Conservation (phyloP, 1,140 invertebrate species). For the Drosophila eugracilis region DNA sequence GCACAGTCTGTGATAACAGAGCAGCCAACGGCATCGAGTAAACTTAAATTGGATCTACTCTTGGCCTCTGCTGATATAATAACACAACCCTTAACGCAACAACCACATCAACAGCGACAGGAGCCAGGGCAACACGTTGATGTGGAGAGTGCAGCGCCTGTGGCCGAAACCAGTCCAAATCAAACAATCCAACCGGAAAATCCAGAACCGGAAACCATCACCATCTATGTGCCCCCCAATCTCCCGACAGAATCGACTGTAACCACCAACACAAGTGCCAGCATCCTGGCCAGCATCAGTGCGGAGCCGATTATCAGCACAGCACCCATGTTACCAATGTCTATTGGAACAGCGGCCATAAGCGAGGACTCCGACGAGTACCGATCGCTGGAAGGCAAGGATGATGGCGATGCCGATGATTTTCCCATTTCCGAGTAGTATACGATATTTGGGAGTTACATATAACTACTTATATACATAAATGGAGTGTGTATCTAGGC, state of each 20-base stretch:
- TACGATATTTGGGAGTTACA: slow-evolving; percentile 29
- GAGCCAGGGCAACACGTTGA: slow-evolving; percentile 19
- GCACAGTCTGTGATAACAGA: slow-evolving; percentile 85
- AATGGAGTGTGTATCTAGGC: slow-evolving; percentile 51
- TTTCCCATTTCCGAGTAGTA: slow-evolving; percentile 80
- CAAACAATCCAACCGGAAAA: slow-evolving; percentile 16
- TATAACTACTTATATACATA: slow-evolving; percentile 41
- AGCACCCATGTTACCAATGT: slow-evolving; percentile 40
- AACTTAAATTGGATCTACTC: slow-evolving; percentile 77
- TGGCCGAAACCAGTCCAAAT: slow-evolving; percentile 24
- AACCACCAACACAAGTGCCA: slow-evolving; percentile 19
- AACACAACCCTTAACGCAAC: slow-evolving; percentile 64
- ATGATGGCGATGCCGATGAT: slow-evolving; percentile 73
- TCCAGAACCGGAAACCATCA: slow-evolving; percentile 32
- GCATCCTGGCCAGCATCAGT: slow-evolving; percentile 40
- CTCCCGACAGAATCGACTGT: slow-evolving; percentile 10
- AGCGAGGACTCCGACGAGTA: slow-evolving; percentile 84
- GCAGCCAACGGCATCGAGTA: slow-evolving; percentile 82
- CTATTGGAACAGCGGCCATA: slow-evolving; percentile 54
- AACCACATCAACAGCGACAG: slow-evolving; percentile 44
- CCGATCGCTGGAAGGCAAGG: slow-evolving; percentile 81
- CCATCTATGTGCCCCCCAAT: slow-evolving; percentile 44
- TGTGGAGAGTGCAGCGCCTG: slow-evolving; percentile 14
- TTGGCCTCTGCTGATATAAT: slow-evolving; percentile 81
- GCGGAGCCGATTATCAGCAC: slow-evolving; percentile 40